phyloP scores from a whole-genome alignment of 2,797 vertebrate species.

The Falco columbarius region DNA sequence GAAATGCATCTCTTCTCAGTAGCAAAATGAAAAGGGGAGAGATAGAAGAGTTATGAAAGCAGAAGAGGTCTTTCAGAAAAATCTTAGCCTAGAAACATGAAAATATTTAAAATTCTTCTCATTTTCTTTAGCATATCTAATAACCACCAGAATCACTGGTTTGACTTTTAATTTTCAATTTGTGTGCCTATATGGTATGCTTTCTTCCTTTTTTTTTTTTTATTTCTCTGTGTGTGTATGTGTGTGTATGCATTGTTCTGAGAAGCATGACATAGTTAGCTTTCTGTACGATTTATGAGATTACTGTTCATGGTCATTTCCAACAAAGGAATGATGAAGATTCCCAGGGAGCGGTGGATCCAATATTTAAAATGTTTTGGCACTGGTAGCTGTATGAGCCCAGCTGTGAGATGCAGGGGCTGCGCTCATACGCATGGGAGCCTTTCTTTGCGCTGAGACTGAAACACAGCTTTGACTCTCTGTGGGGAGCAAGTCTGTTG shows the following conservation, averaged over 20 bases:
- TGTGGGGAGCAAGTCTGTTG: neutral
- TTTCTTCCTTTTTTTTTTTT: neutral
- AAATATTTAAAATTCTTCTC: neutral
- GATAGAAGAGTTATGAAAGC: neutral
- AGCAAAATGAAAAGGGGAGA: neutral
- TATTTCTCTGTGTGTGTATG: neutral
- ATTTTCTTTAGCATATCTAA: neutral
- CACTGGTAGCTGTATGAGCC: neutral
- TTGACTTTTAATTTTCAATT: neutral
- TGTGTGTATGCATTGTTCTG: neutral
- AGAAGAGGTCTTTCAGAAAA: neutral
- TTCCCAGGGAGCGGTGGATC: neutral
- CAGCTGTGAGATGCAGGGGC: neutral
- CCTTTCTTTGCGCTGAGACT: neutral
- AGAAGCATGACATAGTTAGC: neutral
- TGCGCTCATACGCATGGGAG: fast-evolving
- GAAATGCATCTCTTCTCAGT: neutral
- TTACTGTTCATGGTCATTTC: neutral
- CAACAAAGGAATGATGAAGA: neutral
- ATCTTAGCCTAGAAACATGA: neutral
- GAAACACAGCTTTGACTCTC: neutral
- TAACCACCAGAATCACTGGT: neutral
- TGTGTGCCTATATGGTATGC: neutral
- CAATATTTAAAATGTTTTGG: neutral
- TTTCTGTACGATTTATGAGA: neutral